These are phyloP conservation scores for Emydura subglobosa DNA, from an alignment of 2,113 vertebrate species.

Conservation along the genomic window DNA sequence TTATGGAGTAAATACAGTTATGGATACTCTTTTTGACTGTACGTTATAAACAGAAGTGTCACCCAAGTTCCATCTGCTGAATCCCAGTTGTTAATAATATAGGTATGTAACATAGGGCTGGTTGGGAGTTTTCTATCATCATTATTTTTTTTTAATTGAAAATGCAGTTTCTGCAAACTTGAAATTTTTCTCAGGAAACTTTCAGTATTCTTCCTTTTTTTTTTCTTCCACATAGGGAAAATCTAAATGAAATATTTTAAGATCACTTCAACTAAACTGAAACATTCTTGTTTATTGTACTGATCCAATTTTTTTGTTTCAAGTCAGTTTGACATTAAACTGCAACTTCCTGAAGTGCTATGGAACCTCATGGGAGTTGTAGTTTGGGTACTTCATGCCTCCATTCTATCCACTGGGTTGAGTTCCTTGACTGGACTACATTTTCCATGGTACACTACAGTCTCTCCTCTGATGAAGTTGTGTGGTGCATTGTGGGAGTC, in stretches of 20 bases:
- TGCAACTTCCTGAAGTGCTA: background rate
- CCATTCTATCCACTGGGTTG: background rate
- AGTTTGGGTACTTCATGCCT: background rate
- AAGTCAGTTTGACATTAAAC: background rate
- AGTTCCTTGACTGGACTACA: background rate
- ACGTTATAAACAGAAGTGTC: background rate
- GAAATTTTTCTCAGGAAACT: background rate
- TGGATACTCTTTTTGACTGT: no score
- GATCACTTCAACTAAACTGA: background rate
- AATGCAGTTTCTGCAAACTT: background rate
- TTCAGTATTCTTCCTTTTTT: background rate
- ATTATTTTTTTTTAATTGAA: background rate
- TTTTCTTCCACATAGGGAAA: background rate
- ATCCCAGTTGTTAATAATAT: background rate
- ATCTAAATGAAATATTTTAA: background rate
- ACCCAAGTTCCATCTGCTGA: background rate
- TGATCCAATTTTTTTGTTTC: background rate
- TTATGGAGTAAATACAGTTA: background rate
- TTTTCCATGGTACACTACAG: background rate
- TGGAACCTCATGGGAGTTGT: background rate
- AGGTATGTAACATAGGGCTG: background rate
- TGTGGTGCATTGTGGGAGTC: background rate
- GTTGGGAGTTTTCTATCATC: background rate
- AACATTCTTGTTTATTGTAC: background rate
- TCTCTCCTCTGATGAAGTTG: background rate